Evolutionary conservation across 2,113 vertebrate genomes (phyloP).

Genomic region (Zootoca vivipara): DNA sequence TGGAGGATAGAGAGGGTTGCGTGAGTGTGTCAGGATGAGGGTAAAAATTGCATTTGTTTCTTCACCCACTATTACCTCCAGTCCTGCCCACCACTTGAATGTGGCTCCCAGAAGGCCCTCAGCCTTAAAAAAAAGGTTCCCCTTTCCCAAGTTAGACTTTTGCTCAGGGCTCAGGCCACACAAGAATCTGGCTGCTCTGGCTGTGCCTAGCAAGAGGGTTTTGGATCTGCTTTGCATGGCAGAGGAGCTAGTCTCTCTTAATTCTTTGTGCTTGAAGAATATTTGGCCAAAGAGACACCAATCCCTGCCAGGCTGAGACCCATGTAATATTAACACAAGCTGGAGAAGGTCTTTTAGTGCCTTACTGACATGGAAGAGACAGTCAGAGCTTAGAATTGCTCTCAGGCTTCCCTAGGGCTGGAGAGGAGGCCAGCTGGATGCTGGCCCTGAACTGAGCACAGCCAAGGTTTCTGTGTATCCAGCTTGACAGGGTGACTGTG

Average conservation of each 20-base stretch:
- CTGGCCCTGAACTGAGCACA: neutral
- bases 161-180: neutral
- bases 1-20: no score
- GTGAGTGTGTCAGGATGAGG: no score
- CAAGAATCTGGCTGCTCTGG: neutral
- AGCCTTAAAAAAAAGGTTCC: no score
- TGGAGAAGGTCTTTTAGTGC: conserved; percentile 37
- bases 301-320: conserved; percentile 17
- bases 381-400: conserved; percentile 33
- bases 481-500: conserved; percentile 11
- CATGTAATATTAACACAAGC: conserved; percentile 49
- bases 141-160: no score
- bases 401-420: conserved; percentile 3
- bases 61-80: no score
- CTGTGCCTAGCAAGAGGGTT: neutral
- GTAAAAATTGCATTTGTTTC: no score
- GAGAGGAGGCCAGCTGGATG: conserved; percentile 14
- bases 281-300: conserved; percentile 5
- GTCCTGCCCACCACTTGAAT: no score
- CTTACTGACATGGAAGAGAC: conserved; percentile 28
- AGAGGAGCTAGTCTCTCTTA: neutral
- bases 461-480: conserved; percentile 16
- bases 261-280: neutral
- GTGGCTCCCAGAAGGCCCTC: no score
- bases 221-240: neutral